These are phyloP conservation scores for Pseudobourletiella spinata DNA, from an alignment of 1,140 invertebrate genomes.

Conservation along the genomic window DNA sequence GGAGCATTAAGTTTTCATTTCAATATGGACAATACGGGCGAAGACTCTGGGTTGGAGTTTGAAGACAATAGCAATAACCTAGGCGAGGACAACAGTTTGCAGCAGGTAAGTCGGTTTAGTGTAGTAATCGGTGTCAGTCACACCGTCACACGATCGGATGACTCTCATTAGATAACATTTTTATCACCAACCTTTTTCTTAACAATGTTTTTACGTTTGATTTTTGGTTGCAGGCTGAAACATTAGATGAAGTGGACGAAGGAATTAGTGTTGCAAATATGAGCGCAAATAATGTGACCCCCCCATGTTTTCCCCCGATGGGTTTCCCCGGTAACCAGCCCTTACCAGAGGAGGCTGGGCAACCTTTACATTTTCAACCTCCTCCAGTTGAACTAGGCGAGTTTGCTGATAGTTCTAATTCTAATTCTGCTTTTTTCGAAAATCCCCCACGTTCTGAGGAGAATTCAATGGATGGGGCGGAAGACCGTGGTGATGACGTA, in stretches of 20 bases:
- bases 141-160: too few relatives aligned
- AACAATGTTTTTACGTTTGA: background rate
- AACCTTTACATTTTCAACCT: too few relatives aligned
- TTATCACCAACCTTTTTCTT: background rate
- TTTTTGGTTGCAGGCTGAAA: constrained; percentile 14
- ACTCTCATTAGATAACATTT: too few relatives aligned
- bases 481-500: background rate
- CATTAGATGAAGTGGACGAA: constrained; percentile 21
- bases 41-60: constrained; percentile 33
- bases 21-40: constrained; percentile 17
- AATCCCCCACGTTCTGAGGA: background rate
- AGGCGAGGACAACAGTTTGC: constrained; percentile 13
- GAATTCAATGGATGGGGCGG: constrained; percentile 2
- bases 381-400: too few relatives aligned
- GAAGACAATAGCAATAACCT: constrained; percentile 23
- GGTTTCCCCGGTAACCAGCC: too few relatives aligned
- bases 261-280: constrained; percentile 18
- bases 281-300: too few relatives aligned
- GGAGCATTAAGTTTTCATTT: too few relatives aligned
- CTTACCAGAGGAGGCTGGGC: too few relatives aligned
- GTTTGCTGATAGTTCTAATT: background rate
- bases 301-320: too few relatives aligned
- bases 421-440: background rate
- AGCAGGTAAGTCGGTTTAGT: constrained; percentile 18
- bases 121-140: too few relatives aligned